Evolutionary conservation across 92 coral and sea anemone species (phyloP).

Genomic region (Ricordea florida): DNA sequence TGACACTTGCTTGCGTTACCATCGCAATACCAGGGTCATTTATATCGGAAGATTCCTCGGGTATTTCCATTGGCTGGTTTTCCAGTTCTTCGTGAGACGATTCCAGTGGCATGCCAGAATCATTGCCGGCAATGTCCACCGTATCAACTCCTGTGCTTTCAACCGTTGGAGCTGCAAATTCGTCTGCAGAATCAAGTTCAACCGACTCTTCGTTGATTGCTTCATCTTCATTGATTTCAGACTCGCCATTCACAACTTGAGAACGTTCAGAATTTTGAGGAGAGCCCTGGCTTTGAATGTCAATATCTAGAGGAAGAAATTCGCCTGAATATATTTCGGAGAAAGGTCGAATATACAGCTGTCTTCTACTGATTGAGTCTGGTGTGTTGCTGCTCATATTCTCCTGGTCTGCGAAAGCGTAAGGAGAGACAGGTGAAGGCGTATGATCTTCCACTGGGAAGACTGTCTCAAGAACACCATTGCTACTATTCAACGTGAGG

Average conservation of each 20-base stretch:
- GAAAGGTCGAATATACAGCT: constrained; percentile 73
- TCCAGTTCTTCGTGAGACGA: not conserved
- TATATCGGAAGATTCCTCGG: not conserved
- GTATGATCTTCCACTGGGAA: constrained; percentile 43
- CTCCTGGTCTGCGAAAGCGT: constrained; percentile 15
- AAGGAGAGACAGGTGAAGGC: constrained; percentile 73
- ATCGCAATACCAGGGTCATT: not conserved
- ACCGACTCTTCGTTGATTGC: not conserved
- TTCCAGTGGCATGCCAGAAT: not conserved
- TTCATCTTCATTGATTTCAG: not conserved
- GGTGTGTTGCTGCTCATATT: not conserved
- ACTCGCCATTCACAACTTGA: not conserved
- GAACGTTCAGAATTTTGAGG: not conserved
- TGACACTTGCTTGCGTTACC: not conserved
- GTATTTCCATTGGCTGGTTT: constrained; percentile 38
- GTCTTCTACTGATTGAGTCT: constrained; percentile 42
- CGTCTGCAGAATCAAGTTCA: constrained; percentile 9
- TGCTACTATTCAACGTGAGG: constrained; percentile 47
- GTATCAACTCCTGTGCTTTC: not conserved
- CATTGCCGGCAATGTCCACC: not conserved
- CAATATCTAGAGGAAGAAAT: constrained; percentile 68
- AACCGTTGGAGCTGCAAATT: not conserved
- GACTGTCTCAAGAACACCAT: constrained; percentile 30
- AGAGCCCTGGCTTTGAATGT: constrained; percentile 1
- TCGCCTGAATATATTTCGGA: constrained; percentile 79